Percentiles rank a stretch among this genome's conserved stretches.
Evolutionary conservation across 2,113 vertebrate species (phyloP).

Genomic region (Trematomus loennbergii): DNA sequence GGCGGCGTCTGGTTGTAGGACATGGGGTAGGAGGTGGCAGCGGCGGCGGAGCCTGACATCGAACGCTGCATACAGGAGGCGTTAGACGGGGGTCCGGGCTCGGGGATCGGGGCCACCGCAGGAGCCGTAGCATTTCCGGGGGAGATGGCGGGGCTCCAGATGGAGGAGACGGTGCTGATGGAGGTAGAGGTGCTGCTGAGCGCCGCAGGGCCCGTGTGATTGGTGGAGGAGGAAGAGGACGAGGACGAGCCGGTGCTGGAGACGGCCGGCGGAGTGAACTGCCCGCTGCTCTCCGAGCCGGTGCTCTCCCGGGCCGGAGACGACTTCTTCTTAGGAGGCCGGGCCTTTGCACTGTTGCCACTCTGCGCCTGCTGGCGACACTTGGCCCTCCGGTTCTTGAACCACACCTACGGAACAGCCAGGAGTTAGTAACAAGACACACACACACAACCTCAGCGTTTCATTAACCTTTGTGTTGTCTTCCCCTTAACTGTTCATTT

Average conservation of each 20-base stretch:
- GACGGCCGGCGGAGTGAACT: slow-evolving; percentile 95
- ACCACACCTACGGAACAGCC: slow-evolving; percentile 90
- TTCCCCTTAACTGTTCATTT: too few relatives aligned
- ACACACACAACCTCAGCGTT: slow-evolving; percentile 35
- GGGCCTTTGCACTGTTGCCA: slow-evolving; percentile 89
- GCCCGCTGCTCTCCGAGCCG: slow-evolving; percentile 95
- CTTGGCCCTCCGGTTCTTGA: slow-evolving; percentile 93
- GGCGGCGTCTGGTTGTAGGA: slow-evolving; percentile 93
- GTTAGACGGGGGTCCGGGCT: slow-evolving; percentile 88
- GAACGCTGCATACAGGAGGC: slow-evolving; percentile 98
- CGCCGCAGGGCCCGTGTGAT: slow-evolving; percentile 76
- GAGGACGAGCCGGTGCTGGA: slow-evolving; percentile 94
- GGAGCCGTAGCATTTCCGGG: slow-evolving; percentile 87
- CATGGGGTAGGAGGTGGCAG: slow-evolving; percentile 91
- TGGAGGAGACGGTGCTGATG: slow-evolving; percentile 92
- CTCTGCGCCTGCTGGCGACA: slow-evolving; percentile 96
- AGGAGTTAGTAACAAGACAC: slow-evolving; percentile 48
- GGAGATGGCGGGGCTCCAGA: slow-evolving; percentile 98
- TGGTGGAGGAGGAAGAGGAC: slow-evolving; percentile 89
- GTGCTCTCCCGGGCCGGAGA: slow-evolving; percentile 97
- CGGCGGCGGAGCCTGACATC: slow-evolving; percentile 77
- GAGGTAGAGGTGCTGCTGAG: slow-evolving; percentile 87
- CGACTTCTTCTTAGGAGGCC: slow-evolving; percentile 96
- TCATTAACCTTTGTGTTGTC: background rate
- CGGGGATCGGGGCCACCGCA: slow-evolving; percentile 85